phyloP scores from a whole-genome alignment of 2,888 invertebrate genomes.

The Pimpla rufipes region DNA sequence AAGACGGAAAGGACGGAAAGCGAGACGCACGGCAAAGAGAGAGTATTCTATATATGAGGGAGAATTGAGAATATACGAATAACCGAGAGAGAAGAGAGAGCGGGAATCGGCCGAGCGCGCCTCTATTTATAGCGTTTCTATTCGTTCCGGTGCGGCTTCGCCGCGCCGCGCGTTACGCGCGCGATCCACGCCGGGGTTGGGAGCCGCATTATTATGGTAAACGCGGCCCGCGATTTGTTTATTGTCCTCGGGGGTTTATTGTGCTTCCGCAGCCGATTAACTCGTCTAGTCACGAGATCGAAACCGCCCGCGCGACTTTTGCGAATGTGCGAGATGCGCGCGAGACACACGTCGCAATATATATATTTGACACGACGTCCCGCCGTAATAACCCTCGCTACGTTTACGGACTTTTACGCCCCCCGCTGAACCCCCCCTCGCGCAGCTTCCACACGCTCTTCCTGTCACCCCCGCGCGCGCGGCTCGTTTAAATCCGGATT shows the following conservation, averaged over 20 bases:
- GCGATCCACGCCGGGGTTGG: constrained; percentile 62
- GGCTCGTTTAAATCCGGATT: constrained; percentile 64
- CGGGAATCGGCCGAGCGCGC: constrained; percentile 68
- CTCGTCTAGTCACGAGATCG: constrained; percentile 80
- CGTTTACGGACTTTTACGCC: background rate
- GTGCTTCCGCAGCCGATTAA: constrained; percentile 83
- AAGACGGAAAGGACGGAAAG: constrained; percentile 41
- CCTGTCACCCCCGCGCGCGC: background rate
- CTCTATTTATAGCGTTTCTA: constrained; percentile 82
- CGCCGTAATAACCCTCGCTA: constrained; percentile 48
- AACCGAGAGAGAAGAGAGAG: constrained; percentile 53
- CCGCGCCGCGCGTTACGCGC: constrained; percentile 72
- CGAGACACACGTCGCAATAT: background rate
- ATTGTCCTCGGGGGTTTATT: constrained; percentile 83
- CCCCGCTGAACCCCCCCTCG: background rate
- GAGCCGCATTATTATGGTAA: constrained; percentile 73
- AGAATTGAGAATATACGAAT: constrained; percentile 67
- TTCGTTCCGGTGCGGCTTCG: constrained; percentile 80
- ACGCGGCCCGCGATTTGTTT: constrained; percentile 76
- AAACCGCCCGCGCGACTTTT: constrained; percentile 66
- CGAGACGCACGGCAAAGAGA: constrained; percentile 41
- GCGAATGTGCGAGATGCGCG: background rate
- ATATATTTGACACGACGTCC: constrained; percentile 23
- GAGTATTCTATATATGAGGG: constrained; percentile 11
- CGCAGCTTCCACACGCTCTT: background rate